Base-by-base conservation (phyloP, 2,113 vertebrate genomes). In the Lophotis ruficrista region DNA sequence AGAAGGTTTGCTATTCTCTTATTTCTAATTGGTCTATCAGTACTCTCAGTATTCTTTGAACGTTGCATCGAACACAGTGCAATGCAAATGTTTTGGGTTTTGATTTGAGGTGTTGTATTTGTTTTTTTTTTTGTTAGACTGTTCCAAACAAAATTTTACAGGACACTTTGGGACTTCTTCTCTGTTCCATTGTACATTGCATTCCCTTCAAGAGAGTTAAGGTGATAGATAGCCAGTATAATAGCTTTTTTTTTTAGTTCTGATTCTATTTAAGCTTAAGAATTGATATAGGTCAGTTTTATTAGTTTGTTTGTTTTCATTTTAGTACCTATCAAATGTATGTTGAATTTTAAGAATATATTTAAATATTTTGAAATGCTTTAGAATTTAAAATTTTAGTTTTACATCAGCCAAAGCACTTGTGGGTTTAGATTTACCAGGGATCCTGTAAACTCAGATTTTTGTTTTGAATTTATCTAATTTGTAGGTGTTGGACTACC, bases 71-170 rank as follows among this genome's bases (percentile, higher is more conserved):
- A 65, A 12, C 21, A 43, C 18, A 65, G 19, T 30, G 38, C 5
- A 64, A 18, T 64, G 41, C 12, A 81, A 62, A 48, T 4, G 0
- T 3, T 15, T 79, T 57, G 4, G 19, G 21, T 33, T 81, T 62
- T 38, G 22, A 7, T 41, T 68, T 62, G 14, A 41, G 41, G 41
- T 41, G 12, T 54, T 54, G 51, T 54, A 28, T 3, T 38, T 37
- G 3, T 1, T 4, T 6, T 33, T 35, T 35, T 48, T 62, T 38
- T 30, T 58, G 10, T 1, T 35, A 53, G 11, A 65, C 4, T 3
- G 5, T 85, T 92, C 20, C 9, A 57, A 77, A 72, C 7, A 65
- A 83, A 65, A 66, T 19, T 37, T 16, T 65, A 12, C 12, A 69
- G 4, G n/a, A 30, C 14, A 35, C 9, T 48, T 89, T 1, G 6